Evolutionary conservation across 2,888 invertebrate genomes (phyloP).

Genomic region (Cantharis rustica): DNA sequence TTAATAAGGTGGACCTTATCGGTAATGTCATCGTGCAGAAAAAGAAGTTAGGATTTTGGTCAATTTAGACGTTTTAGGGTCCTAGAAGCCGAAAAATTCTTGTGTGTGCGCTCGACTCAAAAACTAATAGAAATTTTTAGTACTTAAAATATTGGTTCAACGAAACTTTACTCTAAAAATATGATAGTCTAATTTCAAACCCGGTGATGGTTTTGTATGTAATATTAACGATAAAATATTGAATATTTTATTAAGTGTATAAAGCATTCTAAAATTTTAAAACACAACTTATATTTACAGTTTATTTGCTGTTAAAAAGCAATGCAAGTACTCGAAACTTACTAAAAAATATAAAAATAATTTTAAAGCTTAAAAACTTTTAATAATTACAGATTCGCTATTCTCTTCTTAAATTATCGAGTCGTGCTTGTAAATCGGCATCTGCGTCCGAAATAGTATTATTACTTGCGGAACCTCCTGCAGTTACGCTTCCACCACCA

Average conservation of each 20-base stretch:
- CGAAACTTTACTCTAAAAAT: too few species aligned
- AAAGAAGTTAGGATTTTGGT: too few species aligned
- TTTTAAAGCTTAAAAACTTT: background rate
- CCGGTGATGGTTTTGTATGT: background rate
- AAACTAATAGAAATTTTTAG: too few species aligned
- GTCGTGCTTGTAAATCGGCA: conserved; percentile 94
- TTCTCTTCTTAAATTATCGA: conserved; percentile 92
- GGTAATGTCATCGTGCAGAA: too few species aligned
- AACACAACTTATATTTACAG: conserved; percentile 1
- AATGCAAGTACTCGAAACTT: background rate
- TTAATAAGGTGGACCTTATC: too few species aligned
- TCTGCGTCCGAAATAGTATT: conserved; percentile 79
- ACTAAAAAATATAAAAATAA: conserved; percentile 4
- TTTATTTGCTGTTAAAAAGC: background rate
- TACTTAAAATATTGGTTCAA: too few species aligned
- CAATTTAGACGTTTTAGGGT: too few species aligned
- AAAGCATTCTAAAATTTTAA: conserved; percentile 1
- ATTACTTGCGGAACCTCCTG: conserved; percentile 57
- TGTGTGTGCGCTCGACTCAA: too few species aligned
- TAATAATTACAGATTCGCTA: conserved; percentile 50
- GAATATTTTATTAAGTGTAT: background rate
- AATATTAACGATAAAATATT: background rate
- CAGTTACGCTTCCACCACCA: conserved; percentile 43
- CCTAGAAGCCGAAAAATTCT: too few species aligned
- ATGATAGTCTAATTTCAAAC: too few species aligned